phyloP scores from a whole-genome alignment of 2,113 vertebrate genomes.

The Cephalopholis sonnerati region DNA sequence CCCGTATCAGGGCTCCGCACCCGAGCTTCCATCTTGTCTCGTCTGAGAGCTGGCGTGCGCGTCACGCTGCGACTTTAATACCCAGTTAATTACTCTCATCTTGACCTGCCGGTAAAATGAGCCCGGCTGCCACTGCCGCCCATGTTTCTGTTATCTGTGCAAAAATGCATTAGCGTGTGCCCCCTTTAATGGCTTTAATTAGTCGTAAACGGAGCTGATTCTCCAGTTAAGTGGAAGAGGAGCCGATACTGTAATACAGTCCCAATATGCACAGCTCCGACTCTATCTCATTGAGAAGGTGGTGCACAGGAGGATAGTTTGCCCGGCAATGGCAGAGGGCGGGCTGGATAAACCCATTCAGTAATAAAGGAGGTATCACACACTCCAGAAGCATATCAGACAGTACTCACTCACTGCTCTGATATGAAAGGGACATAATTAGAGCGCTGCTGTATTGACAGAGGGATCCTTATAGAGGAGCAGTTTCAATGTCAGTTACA shows the following conservation, averaged over 20 bases:
- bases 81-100: slow-evolving; percentile 78
- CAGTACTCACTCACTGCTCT: slow-evolving; percentile 28
- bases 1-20: slow-evolving; percentile 49
- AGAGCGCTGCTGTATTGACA: slow-evolving; percentile 54
- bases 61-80: slow-evolving; percentile 69
- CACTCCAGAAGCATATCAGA: slow-evolving; percentile 41
- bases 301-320: slow-evolving; percentile 39
- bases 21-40: slow-evolving; percentile 52
- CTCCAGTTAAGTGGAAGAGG: slow-evolving; percentile 73
- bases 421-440: slow-evolving; percentile 64
- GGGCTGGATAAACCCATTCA: slow-evolving; percentile 35
- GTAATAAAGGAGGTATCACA: slow-evolving; percentile 48
- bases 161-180: slow-evolving; percentile 72
- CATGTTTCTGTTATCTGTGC: slow-evolving; percentile 73
- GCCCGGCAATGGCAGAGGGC: slow-evolving; percentile 17
- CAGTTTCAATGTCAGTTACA: slow-evolving; percentile 62
- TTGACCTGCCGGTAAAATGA: slow-evolving; percentile 76
- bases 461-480: slow-evolving; percentile 40
- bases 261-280: slow-evolving; percentile 45
- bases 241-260: slow-evolving; percentile 73
- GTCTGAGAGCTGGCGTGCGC: slow-evolving; percentile 32
- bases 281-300: slow-evolving; percentile 54
- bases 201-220: slow-evolving; percentile 78
- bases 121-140: slow-evolving; percentile 48
- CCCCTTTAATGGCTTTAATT: slow-evolving; percentile 82